These are phyloP conservation scores for Cyprinella venusta DNA, from an alignment of 2,797 vertebrate genomes.

Conservation along the genomic window DNA sequence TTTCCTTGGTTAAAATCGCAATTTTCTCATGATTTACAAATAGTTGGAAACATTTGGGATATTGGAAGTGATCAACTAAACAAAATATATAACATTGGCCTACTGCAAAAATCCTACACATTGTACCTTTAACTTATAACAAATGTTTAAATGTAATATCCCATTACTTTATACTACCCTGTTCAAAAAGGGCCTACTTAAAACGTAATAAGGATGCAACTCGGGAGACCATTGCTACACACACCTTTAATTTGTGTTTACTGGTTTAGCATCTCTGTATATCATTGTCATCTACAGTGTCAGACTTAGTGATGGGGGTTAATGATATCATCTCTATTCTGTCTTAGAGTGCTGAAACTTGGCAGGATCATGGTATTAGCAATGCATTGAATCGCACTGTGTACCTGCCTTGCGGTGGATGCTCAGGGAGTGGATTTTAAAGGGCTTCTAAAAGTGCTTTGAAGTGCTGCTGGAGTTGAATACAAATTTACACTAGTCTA, in stretches of 20 bases:
- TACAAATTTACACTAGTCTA: conserved; percentile 8
- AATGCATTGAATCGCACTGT: conserved; percentile 6
- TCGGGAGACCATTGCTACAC: background rate
- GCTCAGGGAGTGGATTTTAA: conserved; percentile 24
- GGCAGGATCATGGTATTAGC: conserved; percentile 1
- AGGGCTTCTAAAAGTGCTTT: conserved; percentile 12
- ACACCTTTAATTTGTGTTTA: conserved; percentile 12
- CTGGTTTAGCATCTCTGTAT: background rate
- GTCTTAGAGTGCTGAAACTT: background rate
- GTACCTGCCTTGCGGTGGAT: conserved; percentile 18
- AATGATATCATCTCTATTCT: conserved; percentile 30
- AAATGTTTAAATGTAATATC: background rate
- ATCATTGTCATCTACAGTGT: background rate
- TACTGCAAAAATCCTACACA: too few relatives aligned
- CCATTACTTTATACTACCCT: background rate
- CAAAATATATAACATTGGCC: too few relatives aligned
- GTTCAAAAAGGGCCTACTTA: background rate
- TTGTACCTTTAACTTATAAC: background rate
- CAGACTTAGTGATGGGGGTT: background rate
- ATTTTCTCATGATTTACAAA: too few relatives aligned
- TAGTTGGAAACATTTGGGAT: too few relatives aligned
- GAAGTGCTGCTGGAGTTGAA: conserved; percentile 36
- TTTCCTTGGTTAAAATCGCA: too few relatives aligned
- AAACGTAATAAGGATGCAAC: background rate
- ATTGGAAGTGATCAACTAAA: too few relatives aligned